A percentile compares a stretch with the other conserved stretches of the same genome.
Evolutionary conservation across 2,113 vertebrate genomes (phyloP).

Genomic region (Climacteris rufus): DNA sequence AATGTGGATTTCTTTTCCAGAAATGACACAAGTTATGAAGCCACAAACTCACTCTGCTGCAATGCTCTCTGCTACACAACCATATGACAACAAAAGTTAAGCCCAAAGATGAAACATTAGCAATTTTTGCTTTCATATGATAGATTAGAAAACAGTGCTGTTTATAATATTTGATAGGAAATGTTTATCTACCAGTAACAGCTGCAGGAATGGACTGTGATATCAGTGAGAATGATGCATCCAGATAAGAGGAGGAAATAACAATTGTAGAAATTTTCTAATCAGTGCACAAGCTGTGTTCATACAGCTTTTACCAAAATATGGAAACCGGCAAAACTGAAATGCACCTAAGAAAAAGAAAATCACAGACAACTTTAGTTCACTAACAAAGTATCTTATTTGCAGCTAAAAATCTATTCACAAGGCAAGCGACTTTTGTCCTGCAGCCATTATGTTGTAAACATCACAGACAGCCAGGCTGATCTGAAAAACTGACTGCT

Average conservation of each 20-base stretch:
- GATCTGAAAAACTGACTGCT: neutral
- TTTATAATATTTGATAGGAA: neutral
- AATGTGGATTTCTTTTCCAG: neutral
- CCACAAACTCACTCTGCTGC: neutral
- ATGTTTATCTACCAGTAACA: neutral
- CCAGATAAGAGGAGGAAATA: neutral
- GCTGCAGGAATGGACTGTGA: rapidly evolving
- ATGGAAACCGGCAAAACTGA: neutral
- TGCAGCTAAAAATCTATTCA: neutral
- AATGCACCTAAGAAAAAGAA: neutral
- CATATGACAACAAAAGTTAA: neutral
- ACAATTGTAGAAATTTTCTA: neutral
- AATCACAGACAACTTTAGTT: neutral
- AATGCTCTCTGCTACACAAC: neutral
- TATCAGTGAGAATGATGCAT: neutral
- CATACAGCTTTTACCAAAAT: neutral
- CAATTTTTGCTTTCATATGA: neutral
- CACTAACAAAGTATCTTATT: neutral
- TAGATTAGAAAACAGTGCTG: neutral
- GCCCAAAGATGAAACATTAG: neutral
- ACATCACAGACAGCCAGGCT: neutral
- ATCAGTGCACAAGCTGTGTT: neutral
- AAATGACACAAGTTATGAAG: neutral
- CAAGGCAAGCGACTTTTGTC: neutral
- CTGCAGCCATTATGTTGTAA: neutral